A percentile compares a stretch with the other conserved stretches of the same genome.
Conservation (phyloP, 2,797 vertebrate genomes). For the Hyperoplus lanceolatus region DNA sequence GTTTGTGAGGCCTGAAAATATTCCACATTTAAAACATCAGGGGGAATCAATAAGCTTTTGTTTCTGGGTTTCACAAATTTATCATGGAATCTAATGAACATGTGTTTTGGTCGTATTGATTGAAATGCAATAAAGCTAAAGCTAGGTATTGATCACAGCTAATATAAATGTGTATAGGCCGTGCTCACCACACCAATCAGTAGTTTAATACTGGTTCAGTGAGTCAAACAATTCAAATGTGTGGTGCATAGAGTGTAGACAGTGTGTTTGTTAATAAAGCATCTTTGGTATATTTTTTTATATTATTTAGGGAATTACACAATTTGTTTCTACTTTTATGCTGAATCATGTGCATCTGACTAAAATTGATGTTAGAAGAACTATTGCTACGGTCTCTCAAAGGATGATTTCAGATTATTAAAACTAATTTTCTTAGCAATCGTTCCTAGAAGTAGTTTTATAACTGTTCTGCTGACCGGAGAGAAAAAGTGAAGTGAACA, state of each 20-base stretch:
- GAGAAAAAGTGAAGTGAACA: no score
- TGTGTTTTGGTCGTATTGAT: constrained; percentile 62
- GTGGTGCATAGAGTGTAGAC: no score
- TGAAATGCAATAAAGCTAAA: constrained; percentile 52
- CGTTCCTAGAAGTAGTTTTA: no score
- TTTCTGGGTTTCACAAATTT: constrained; percentile 47
- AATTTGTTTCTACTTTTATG: no score
- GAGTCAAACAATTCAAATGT: constrained; percentile 22
- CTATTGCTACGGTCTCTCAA: no score
- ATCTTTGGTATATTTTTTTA: no score
- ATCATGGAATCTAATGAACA: constrained; percentile 54
- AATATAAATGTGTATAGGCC: constrained; percentile 31
- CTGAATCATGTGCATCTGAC: no score
- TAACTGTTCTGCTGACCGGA: no score
- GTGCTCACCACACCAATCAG: constrained; percentile 25
- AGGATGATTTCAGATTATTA: no score
- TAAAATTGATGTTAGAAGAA: no score
- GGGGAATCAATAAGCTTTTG: constrained; percentile 45
- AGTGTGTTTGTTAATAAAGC: neutral
- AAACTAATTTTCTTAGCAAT: no score
- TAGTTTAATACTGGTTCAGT: constrained; percentile 9
- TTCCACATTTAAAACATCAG: constrained; percentile 36
- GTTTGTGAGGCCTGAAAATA: constrained; percentile 18
- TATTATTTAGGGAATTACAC: no score
- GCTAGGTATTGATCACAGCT: constrained; percentile 50